These are phyloP conservation scores for Ylistrum balloti DNA, from an alignment of 1,140 invertebrate species.

Conservation along the genomic window DNA sequence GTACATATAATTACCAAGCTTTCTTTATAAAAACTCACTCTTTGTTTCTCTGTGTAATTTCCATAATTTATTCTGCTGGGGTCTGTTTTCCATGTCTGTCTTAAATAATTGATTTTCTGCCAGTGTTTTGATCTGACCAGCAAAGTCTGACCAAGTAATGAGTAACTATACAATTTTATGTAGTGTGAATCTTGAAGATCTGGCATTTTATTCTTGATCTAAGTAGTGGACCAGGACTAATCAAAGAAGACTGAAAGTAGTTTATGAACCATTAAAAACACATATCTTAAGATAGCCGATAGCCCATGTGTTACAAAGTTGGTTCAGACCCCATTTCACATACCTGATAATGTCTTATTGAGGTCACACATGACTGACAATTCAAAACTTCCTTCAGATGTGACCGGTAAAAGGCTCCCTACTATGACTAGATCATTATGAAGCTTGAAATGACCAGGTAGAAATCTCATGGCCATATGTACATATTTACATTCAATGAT, in stretches of 20 bases:
- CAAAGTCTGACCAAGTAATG: background rate
- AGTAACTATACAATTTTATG: no score
- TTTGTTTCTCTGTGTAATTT: background rate
- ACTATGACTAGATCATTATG: background rate
- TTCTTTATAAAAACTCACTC: background rate
- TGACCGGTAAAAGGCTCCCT: background rate
- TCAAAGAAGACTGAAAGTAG: background rate
- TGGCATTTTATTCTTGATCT: background rate
- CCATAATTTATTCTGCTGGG: slow-evolving; percentile 31
- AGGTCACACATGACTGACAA: background rate
- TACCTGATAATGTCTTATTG: background rate
- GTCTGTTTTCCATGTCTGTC: slow-evolving; percentile 37
- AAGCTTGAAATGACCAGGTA: slow-evolving; percentile 24
- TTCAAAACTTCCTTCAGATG: background rate
- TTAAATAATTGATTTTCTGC: slow-evolving; percentile 11
- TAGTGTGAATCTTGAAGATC: background rate
- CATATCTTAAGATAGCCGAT: background rate
- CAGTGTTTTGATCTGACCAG: background rate
- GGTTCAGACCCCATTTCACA: background rate
- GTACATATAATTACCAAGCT: background rate
- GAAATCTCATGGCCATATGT: background rate
- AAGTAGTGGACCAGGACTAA: background rate
- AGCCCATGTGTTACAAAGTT: background rate
- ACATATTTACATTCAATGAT: background rate
- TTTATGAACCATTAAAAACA: background rate